Evolutionary conservation across 2,113 vertebrate species (phyloP), one percentile per base, ranked within the genome.

Genomic region (Gulo gulo): DNA sequence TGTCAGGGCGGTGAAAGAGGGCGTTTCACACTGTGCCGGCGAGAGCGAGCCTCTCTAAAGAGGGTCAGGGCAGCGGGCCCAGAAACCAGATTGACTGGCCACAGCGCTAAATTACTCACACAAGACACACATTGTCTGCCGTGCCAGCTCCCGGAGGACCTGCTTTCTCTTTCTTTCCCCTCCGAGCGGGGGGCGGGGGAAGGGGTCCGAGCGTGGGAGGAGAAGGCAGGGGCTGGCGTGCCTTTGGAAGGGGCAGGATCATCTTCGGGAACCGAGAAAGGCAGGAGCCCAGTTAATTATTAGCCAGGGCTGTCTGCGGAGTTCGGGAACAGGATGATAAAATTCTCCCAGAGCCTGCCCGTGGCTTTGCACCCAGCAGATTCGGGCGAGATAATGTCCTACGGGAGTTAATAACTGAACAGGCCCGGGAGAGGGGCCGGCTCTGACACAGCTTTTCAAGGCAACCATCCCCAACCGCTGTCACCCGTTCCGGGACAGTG

Each of bases 41-140:
- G 97, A 98, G 99, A 98, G 98, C 98, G 98, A 97, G 99, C 97
- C 7, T 97, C 98, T 98, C 98, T 98, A 98, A 99, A 99, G 99
- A 99, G 99, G 99, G 99, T 99, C 99, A 99, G 99, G 99, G 99
- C 99, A 99, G 98, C 92, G 98, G 98, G 99, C 99, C 99, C 99
- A 99, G 99, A 99, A 99, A 99, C 98, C 99, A 99, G 99, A 99
- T 99, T 99, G 99, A 99, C 99, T 99, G 99, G 99, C 99, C 99
- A 98, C 98, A 98, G 99, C 96, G 99, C 99, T 99, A 98, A 99
- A 99, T 99, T 98, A 99, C 99, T 99, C 99, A 99, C 99, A 99
- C 99, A 99, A 99, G 99, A 99, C 99, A 96, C 91, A 99, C 99
- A 99, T 99, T 99, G 99, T 99, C 99, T 99, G 85, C 98, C 0